These are phyloP conservation scores for Acleris sparsana DNA, from an alignment of 2,888 invertebrate species.

Conservation along the genomic window DNA sequence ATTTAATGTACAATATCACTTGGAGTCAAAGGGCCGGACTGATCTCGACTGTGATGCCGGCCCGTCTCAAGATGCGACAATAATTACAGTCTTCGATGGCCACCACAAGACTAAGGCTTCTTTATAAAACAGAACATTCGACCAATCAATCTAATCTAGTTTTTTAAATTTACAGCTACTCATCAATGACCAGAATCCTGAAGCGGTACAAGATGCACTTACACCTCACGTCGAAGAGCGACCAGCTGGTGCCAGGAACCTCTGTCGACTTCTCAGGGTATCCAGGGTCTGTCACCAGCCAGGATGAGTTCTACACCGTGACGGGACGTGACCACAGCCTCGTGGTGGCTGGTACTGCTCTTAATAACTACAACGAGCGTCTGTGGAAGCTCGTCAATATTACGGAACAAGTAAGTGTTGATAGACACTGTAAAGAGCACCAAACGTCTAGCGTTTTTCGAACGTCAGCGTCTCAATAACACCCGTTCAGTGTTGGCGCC, in stretches of 20 bases:
- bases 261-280: slow-evolving; percentile 92
- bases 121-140: not conserved
- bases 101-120: too few species aligned
- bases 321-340: slow-evolving; percentile 83
- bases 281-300: slow-evolving; percentile 91
- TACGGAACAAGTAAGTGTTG: slow-evolving; percentile 78
- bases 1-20: too few species aligned
- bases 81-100: too few species aligned
- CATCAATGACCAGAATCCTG: slow-evolving; percentile 91
- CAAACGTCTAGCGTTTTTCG: too few species aligned
- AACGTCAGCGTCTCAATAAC: too few species aligned
- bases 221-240: slow-evolving; percentile 81
- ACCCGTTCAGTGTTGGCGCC: too few species aligned
- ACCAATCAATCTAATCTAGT: too few species aligned
- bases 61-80: too few species aligned
- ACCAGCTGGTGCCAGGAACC: slow-evolving; percentile 85
- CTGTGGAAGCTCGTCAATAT: slow-evolving; percentile 88
- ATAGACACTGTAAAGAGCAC: too few species aligned
- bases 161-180: slow-evolving; percentile 80
- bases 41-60: too few species aligned
- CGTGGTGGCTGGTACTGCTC: slow-evolving; percentile 89
- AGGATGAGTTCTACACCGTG: slow-evolving; percentile 92
- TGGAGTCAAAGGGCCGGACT: too few species aligned
- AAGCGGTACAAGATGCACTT: slow-evolving; percentile 93
- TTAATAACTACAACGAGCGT: slow-evolving; percentile 88